Base-by-base conservation (phyloP, 2,797 vertebrate genomes). In the Astyanax mexicanus region DNA sequence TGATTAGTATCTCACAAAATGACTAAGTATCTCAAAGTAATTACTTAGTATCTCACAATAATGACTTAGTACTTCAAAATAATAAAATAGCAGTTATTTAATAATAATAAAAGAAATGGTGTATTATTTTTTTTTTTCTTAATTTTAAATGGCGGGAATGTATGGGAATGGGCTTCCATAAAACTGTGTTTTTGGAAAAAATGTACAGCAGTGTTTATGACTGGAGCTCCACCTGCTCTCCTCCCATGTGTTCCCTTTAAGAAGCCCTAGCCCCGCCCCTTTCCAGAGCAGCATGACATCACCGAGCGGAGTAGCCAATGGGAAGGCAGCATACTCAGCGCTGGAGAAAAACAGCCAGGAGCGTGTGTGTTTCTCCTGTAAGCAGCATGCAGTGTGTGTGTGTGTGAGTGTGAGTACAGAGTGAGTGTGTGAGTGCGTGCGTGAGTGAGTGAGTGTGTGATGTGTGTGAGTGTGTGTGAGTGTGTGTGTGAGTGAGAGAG, bases 161-260 rank as follows among this genome's bases (percentile, higher is more conserved):
- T n/a, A n/a, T n/a, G n/a, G n/a, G n/a, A n/a, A n/a, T n/a, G n/a
- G n/a, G n/a, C n/a, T n/a, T n/a, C n/a, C n/a, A n/a, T n/a, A n/a
- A n/a, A n/a, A n/a, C n/a, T n/a, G n/a, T n/a, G n/a, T n/a, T n/a
- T n/a, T n/a, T n/a, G n/a, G n/a, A n/a, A n/a, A n/a, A n/a, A n/a
- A n/a, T n/a, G n/a, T n/a, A n/a, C n/a, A n/a, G n/a, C n/a, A n/a
- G n/a, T n/a, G n/a, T n/a, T n/a, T n/a, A n/a, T n/a, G n/a, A n/a
- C n/a, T n/a, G n/a, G n/a, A n/a, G 29, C 29, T 5, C 5, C 29
- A 57, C 27, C 27, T n/a, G 27, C 27, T 44, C 42, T 29, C 42
- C 55, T n/a, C n/a, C n/a, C n/a, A n/a, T 76, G 55, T 69, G 86
- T 23, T 25, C 84, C 85, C 90, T 93, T 92, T 90, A 91, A 92